phyloP scores from a whole-genome alignment of 2,888 invertebrate genomes.

The Cantharis flavilabris region DNA sequence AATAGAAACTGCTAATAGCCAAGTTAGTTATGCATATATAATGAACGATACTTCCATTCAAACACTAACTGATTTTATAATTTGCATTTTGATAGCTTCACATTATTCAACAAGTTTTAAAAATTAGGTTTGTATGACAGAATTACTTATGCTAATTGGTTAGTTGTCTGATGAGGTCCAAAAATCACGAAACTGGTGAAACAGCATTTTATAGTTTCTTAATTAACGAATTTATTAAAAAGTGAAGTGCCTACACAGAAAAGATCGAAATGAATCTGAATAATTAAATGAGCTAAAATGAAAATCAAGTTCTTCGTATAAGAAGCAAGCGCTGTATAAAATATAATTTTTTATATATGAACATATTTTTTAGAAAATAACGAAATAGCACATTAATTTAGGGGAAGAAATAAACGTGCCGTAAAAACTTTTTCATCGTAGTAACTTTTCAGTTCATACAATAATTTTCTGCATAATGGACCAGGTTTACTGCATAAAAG shows the following conservation, averaged over 20 bases:
- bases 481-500: not conserved
- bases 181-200: not conserved
- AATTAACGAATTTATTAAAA: not conserved
- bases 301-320: not conserved
- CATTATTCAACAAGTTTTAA: too few species aligned
- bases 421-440: not conserved
- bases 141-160: too few species aligned
- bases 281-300: not conserved
- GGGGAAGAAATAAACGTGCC: not conserved
- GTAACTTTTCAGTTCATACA: not conserved
- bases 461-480: not conserved
- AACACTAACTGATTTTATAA: not conserved
- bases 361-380: not conserved
- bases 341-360: not conserved
- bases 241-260: not conserved
- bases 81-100: not conserved
- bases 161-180: not conserved
- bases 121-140: too few species aligned
- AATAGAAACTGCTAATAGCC: not conserved
- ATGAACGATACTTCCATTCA: not conserved
- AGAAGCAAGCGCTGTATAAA: not conserved
- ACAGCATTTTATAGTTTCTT: not conserved
- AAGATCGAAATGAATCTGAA: not conserved
- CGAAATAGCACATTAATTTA: not conserved
- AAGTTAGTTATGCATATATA: not conserved